Conservation (phyloP, 1,140 invertebrate species). For the Mercenaria mercenaria region DNA sequence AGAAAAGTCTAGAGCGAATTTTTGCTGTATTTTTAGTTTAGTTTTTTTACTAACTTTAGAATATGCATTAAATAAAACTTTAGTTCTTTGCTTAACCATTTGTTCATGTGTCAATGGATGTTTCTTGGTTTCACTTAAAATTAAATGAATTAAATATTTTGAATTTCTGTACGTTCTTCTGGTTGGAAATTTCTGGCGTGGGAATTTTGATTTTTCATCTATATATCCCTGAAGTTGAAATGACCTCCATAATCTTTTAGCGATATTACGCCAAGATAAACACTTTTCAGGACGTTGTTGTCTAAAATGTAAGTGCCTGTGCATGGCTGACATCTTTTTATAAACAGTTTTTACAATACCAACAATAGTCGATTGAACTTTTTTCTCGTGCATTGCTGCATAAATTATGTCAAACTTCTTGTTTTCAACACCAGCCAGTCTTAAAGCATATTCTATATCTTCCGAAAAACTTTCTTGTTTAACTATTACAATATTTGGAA, state of each 20-base stretch:
- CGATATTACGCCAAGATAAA: neutral
- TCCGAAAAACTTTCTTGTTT: neutral
- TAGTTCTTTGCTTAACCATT: neutral
- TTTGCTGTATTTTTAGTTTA: neutral
- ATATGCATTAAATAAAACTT: neutral
- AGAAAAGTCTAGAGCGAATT: neutral
- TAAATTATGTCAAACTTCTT: neutral
- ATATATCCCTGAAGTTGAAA: constrained; percentile 6
- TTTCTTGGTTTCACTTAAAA: neutral
- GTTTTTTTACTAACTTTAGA: neutral
- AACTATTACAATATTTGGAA: neutral
- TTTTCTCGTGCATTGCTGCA: neutral
- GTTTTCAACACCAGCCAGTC: neutral
- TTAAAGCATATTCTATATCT: neutral
- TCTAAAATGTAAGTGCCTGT: neutral
- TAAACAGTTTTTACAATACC: neutral
- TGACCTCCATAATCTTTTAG: neutral
- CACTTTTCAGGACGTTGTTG: neutral
- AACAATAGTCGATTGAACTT: neutral
- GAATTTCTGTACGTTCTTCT: neutral
- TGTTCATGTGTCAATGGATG: neutral
- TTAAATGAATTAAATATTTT: neutral
- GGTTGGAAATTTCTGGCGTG: neutral
- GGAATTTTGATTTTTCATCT: neutral
- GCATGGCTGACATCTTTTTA: no score